phyloP scores from a whole-genome alignment of 2,888 invertebrate genomes.

The Euplexia lucipara region DNA sequence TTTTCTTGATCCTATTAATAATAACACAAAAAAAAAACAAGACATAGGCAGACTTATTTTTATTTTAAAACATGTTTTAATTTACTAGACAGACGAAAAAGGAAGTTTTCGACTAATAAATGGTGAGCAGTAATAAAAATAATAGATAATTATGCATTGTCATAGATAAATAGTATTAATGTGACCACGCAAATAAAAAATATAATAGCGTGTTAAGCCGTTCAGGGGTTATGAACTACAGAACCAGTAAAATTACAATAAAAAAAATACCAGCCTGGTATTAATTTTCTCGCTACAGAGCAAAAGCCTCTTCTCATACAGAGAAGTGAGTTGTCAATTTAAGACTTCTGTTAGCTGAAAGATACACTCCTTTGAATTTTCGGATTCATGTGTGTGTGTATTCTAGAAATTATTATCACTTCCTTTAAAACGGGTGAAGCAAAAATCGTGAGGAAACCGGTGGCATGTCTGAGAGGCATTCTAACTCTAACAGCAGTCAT shows the following conservation, averaged over 20 bases:
- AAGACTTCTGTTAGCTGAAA: no score
- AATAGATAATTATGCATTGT: slow-evolving; percentile 14
- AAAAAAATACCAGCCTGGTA: no score
- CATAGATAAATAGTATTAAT: slow-evolving; percentile 13
- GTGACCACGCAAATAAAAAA: slow-evolving; percentile 18
- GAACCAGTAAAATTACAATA: slow-evolving; percentile 21
- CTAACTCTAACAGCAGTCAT: no score
- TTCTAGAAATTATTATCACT: no score
- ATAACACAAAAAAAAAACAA: not conserved
- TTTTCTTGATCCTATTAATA: not conserved
- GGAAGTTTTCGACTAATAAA: slow-evolving; percentile 1
- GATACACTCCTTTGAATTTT: no score
- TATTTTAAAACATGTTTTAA: slow-evolving; percentile 22
- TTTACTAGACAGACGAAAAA: not conserved
- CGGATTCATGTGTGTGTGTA: no score
- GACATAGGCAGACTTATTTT: slow-evolving; percentile 3
- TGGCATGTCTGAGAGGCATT: no score
- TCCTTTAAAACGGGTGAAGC: no score
- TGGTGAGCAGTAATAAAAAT: slow-evolving; percentile 1
- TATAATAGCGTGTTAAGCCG: slow-evolving; percentile 4
- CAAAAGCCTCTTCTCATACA: no score
- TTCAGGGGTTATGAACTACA: slow-evolving; percentile 6
- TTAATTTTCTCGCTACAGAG: no score
- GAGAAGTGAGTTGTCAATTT: no score
- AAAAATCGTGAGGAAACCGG: no score